Base-by-base conservation (phyloP, 2,797 vertebrate genomes). In the Miopithecus talapoin region DNA sequence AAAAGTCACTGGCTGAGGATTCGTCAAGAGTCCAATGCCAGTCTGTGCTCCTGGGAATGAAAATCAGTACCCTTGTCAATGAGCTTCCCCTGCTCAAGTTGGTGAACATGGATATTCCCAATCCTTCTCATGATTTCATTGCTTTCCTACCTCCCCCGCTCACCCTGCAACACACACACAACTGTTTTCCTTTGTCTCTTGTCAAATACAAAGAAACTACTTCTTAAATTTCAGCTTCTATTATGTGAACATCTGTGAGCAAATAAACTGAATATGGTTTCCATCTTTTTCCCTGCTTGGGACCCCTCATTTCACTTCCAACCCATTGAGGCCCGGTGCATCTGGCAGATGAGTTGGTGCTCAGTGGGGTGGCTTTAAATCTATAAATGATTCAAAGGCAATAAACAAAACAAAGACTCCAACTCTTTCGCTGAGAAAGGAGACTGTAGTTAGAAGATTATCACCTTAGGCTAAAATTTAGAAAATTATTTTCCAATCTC, bases 241-340 rank as follows among this genome's bases (percentile, higher is more conserved):
- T 97, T 98, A 95, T 97, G 97, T 93, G 97, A 97, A 98, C 98
- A 98, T 97, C 98, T 97, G 98, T 94, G 97, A 98, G 92, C 85
- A 97, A 96, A 98, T 96, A 96, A 95, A 96, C 88, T 86, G 81
- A 95, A 68, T 95, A 88, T 39, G 74, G 78, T 85, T 97, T 94
- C 61, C 46, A 91, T 84, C 74, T 24, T 36, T 72, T 89, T 39
- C 90, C 78, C 89, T 95, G 91, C 48, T 76, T 53, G 78, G 91
- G 91, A 96, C 36, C 96, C 96, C 85, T 89, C 90, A 95, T 92
- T 97, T 96, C 83, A 91, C 79, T 96, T 85, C 94, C 94, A 97
- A 95, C 78, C 88, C 94, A 93, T 46, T 91, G 95, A 97, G 96
- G 85, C 88, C 79, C 79, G 92, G 14, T 81, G 96, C 97, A 97